Evolutionary conservation across 2,797 vertebrate genomes (phyloP), one percentile per base, ranked within the genome.

Genomic region (Tympanoctomys barrerae): DNA sequence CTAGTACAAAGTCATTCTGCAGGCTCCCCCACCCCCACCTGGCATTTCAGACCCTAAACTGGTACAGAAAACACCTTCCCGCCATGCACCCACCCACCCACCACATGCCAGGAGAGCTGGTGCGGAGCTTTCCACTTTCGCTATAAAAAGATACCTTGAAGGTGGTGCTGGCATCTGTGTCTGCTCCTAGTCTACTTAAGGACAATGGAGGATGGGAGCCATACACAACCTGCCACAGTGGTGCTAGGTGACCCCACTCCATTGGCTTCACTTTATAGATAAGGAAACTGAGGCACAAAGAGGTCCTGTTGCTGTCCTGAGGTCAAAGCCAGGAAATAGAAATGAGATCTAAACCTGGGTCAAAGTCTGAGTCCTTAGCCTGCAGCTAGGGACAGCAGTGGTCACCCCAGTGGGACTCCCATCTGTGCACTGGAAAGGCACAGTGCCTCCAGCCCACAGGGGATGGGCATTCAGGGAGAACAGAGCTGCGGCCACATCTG

Each of bases 131-230:
- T 52, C 89, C 46, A 95, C 94, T 93, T 96, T 96, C 78, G 85
- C 97, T 97, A 97, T 97, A 97, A 97, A 97, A 97, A 97, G 97
- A 96, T 68, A 96, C 96, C 95, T 93, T 93, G 96, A 89, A 80
- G 4, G 66, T 68, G 89, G 82, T 86, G 49, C 0, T 49, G 87
- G 68, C 89, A 82, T 87, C 68, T 88, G 84, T 92, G 86, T 77
- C 24, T 80, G 87, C 93, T 84, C 86, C 77, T 54, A 28, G 73
- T 59, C 90, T 79, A 61, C 68, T 11, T 71, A 14, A 85, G 61
- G 31, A 33, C 31, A 36, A 18, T 71, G 64, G 3, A 64, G 79
- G 39, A 73, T 39, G 36, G 19, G 49, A 36, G 28, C 2, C 3
- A 31, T 59, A 46, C 22, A 62, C 73, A 5, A 61, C n/a, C 59